Evolutionary conservation across 2,888 invertebrate species (phyloP).

Genomic region (Eilema griseolum): DNA sequence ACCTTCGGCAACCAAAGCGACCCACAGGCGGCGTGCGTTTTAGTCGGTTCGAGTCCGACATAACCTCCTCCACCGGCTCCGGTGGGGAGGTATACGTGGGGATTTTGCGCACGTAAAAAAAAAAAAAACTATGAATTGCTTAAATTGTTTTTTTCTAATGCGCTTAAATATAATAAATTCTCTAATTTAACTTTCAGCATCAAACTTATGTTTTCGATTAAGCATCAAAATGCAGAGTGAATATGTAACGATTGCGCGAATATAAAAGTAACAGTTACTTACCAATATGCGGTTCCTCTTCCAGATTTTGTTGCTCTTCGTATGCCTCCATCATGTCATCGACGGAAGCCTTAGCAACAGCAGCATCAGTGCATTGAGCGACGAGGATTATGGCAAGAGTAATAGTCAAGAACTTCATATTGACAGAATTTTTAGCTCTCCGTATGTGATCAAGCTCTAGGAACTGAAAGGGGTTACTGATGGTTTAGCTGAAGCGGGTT

Average conservation of each 20-base stretch:
- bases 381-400: conserved; percentile 18
- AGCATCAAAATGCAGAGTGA: background rate
- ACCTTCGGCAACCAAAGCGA: no score
- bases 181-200: no score
- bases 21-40: no score
- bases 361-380: conserved; percentile 7
- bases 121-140: no score
- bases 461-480: background rate
- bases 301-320: conserved; percentile 15
- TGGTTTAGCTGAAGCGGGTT: background rate
- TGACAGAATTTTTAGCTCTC: background rate
- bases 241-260: background rate
- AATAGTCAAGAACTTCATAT: conserved; percentile 29
- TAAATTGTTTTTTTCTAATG: no score
- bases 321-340: conserved; percentile 17
- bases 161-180: no score
- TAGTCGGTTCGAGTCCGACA: no score
- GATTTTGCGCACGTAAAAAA: no score
- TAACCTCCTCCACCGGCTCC: no score
- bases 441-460: no score
- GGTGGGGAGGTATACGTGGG: no score
- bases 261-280: background rate
- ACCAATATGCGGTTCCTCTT: background rate
- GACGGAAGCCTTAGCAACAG: background rate
- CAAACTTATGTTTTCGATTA: no score